Conservation (phyloP, 2,888 invertebrate genomes). For the Sarcophaga carnaria region DNA sequence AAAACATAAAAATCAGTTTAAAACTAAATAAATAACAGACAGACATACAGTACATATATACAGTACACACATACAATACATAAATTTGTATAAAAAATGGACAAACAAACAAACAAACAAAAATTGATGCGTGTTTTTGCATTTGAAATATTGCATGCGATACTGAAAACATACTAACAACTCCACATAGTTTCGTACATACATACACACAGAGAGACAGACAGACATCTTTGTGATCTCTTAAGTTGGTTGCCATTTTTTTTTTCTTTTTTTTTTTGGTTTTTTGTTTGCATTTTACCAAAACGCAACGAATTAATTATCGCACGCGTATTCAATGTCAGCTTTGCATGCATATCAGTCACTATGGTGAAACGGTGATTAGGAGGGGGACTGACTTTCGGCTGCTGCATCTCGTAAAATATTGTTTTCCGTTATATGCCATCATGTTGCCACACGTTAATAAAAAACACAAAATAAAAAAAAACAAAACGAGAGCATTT, state of each 20-base stretch:
- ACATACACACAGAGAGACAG: background rate
- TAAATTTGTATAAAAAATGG: conserved; percentile 3
- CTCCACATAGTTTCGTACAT: background rate
- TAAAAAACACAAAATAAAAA: background rate
- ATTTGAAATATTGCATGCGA: conserved; percentile 71
- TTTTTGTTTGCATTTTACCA: conserved; percentile 44
- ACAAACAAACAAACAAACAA: conserved; percentile 37
- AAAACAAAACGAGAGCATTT: conserved; percentile 48
- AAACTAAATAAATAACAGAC: background rate
- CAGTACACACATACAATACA: background rate
- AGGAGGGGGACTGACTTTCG: background rate
- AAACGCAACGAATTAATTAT: conserved; percentile 73
- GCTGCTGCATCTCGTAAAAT: background rate
- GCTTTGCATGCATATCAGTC: conserved; percentile 76
- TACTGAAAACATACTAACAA: conserved; percentile 2
- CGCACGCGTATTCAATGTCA: conserved; percentile 73
- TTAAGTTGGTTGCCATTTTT: conserved; percentile 9
- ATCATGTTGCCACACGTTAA: conserved; percentile 42
- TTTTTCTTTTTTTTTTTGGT: background rate
- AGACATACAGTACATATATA: background rate
- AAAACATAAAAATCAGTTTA: background rate
- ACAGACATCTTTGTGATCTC: conserved; percentile 19
- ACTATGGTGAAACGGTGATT: conserved; percentile 52
- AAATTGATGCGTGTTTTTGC: conserved; percentile 66
- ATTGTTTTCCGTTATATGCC: background rate